Percentiles rank a stretch among this genome's conserved stretches.
These are phyloP conservation scores for Danaus plexippus DNA, from an alignment of 1,140 invertebrate genomes.

Conservation along the genomic window DNA sequence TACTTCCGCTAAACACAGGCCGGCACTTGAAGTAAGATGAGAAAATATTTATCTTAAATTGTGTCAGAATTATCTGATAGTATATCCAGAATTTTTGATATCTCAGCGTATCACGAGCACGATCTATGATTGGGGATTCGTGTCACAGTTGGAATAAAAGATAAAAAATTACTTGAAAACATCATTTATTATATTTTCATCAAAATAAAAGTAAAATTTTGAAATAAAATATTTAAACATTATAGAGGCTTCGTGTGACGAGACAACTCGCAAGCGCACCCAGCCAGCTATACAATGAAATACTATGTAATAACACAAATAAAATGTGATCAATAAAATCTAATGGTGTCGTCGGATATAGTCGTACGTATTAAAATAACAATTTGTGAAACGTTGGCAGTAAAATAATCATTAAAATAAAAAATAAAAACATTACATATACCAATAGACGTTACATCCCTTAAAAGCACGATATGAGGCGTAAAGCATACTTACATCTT, in stretches of 20 bases:
- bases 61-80: constrained; percentile 10
- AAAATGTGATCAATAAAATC: constrained; percentile 53
- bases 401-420: constrained; percentile 50
- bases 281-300: constrained; percentile 37
- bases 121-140: constrained; percentile 1
- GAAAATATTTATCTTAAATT: constrained; percentile 14
- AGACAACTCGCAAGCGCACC: constrained; percentile 15
- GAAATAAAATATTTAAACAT: constrained; percentile 70
- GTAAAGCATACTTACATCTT: constrained; percentile 62
- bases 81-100: constrained; percentile 5
- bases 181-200: constrained; percentile 70
- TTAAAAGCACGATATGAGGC: constrained; percentile 63
- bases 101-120: constrained; percentile 8
- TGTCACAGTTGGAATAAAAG: constrained; percentile 15
- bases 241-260: constrained; percentile 53
- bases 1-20: neutral
- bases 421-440: constrained; percentile 17
- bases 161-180: constrained; percentile 64
- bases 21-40: constrained; percentile 8
- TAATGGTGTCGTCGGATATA: constrained; percentile 50
- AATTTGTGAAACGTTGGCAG: constrained; percentile 64
- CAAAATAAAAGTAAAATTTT: constrained; percentile 66
- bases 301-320: constrained; percentile 52
- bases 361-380: constrained; percentile 44
- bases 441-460: constrained; percentile 38